Evolutionary conservation across 2,113 vertebrate genomes (phyloP).

Genomic region (Albula goreensis): DNA sequence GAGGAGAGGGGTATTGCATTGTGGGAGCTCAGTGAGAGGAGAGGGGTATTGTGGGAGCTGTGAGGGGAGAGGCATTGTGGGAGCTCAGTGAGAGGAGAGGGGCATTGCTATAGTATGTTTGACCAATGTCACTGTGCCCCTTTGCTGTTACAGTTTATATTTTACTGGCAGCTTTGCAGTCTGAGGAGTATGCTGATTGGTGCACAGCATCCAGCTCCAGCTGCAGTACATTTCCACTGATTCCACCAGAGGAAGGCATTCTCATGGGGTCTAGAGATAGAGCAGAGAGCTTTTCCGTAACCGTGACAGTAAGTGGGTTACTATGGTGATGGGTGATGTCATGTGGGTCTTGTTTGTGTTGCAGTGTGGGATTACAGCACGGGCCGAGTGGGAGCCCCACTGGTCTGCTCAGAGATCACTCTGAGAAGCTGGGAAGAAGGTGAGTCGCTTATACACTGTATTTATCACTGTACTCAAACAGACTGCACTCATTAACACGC

Average conservation of each 20-base stretch:
- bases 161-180: no score
- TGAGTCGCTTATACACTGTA: constrained; percentile 54
- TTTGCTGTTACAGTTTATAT: background rate
- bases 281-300: background rate
- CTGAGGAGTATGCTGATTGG: background rate
- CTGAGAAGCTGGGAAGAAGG: constrained; percentile 94
- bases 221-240: constrained; percentile 7
- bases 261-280: no score
- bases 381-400: constrained; percentile 90
- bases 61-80: no score
- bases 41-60: no score
- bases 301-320: constrained; percentile 33
- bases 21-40: no score
- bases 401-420: constrained; percentile 91
- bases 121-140: background rate
- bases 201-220: background rate
- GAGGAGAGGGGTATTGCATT: no score
- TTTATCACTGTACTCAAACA: no score
- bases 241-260: background rate
- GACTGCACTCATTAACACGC: no score
- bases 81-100: no score
- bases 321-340: constrained; percentile 46
- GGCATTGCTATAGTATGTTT: no score
- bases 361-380: constrained; percentile 93
- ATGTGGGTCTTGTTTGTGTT: constrained; percentile 40